Conservation (phyloP, 2,888 invertebrate species). For the Ennomos fuscantarius region DNA sequence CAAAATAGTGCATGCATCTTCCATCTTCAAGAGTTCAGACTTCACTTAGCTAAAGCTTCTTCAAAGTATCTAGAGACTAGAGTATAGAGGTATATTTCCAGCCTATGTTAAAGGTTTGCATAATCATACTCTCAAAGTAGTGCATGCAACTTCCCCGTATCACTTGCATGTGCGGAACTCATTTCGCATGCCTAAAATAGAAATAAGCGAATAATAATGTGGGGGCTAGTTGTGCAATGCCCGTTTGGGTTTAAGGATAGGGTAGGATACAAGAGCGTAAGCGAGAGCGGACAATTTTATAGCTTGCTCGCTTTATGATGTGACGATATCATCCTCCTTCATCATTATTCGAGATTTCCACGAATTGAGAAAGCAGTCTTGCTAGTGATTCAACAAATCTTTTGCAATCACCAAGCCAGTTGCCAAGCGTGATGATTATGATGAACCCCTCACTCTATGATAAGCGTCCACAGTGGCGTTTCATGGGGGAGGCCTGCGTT, state of each 20-base stretch:
- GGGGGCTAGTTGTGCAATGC: constrained; percentile 41
- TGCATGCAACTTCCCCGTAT: constrained; percentile 60
- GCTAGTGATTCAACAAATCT: not conserved
- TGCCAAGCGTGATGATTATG: too few relatives aligned
- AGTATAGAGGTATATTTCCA: constrained; percentile 18
- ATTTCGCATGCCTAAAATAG: constrained; percentile 70
- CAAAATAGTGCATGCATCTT: constrained; percentile 55
- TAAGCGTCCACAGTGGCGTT: too few relatives aligned
- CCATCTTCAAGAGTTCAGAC: constrained; percentile 20
- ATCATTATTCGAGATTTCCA: too few relatives aligned
- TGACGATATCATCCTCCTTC: too few relatives aligned
- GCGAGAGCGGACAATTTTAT: constrained; percentile 3
- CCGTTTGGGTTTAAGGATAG: constrained; percentile 16
- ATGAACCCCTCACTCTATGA: too few relatives aligned
- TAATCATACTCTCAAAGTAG: constrained; percentile 55
- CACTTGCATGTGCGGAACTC: constrained; percentile 62
- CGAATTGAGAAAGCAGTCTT: too few relatives aligned
- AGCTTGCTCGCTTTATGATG: too few relatives aligned
- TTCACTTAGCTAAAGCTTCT: constrained; percentile 13
- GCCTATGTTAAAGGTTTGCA: constrained; percentile 51
- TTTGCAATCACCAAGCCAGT: too few relatives aligned
- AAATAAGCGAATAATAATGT: constrained; percentile 64
- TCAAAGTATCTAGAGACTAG: too few relatives aligned
- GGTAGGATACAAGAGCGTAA: constrained; percentile 6
- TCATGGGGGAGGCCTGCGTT: too few relatives aligned